Base-by-base conservation (phyloP, 1,140 invertebrate species). In the Pogonus chalceus region DNA sequence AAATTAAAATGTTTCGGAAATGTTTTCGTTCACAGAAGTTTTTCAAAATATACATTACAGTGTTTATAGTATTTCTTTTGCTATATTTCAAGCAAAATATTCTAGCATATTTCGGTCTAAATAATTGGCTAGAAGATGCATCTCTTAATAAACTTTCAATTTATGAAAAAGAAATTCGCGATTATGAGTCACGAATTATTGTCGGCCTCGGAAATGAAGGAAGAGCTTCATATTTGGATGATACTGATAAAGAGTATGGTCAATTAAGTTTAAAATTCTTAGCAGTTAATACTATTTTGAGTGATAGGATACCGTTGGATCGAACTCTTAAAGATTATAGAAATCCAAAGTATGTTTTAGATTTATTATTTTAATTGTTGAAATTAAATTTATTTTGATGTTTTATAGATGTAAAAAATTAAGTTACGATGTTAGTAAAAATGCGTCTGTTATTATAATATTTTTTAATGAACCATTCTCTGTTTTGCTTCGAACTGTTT, bases 381-480 rank as follows among this genome's bases (percentile, higher is more conserved):
- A 24, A 16, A 4, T 24, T 50, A 35, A 35, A 4, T 2, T 48
- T 55, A 20, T n/a, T 48, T 39, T 14, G 4, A 4, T 31, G 14
- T 31, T 67, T 66, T 70, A 46, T 56, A 81, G 78, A 53, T 84
- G 82, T 63, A 71, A 72, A 59, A 57, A 63, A 18, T 64, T 80
- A 20, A 61, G 56, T 9, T 85, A 83, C 60, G 69, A 74, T 65
- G 64, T 71, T 12, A 71, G 69, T 55, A 63, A 83, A n/a, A 79
- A 79, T 23, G 71, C 79, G 2, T 79, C 76, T 58, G 80, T 95
- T 12, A 77, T 95, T 24, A 82, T 95, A 46, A 90, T 93, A 60
- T 95, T 92, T 73, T 89, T 84, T 64, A 92, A 96, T 69, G 92
- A 96, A 74, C 85, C 90, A 2, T 87, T 86, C 69, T 88, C 88